Evolutionary conservation across 2,797 vertebrate species (phyloP).

Genomic region (Intellagama lesueurii): DNA sequence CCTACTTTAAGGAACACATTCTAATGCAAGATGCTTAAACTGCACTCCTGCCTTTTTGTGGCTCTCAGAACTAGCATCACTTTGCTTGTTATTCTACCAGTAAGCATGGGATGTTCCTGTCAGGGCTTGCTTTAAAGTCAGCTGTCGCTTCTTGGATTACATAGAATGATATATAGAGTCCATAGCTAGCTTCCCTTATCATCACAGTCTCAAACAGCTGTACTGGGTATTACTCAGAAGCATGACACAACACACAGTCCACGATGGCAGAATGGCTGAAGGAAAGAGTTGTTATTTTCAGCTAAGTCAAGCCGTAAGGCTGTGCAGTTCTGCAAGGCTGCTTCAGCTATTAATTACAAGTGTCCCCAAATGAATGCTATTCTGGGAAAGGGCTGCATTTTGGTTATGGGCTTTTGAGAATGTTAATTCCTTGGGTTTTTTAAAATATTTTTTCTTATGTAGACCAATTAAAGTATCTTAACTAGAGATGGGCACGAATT

Average conservation of each 20-base stretch:
- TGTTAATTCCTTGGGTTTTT: neutral
- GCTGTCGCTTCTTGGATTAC: constrained; percentile 31
- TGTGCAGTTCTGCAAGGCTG: accelerated
- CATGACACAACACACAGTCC: neutral
- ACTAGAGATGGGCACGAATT: no score
- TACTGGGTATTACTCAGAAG: neutral
- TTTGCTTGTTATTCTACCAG: constrained; percentile 30
- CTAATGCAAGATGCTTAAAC: neutral
- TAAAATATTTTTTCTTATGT: neutral
- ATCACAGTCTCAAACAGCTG: constrained; percentile 18
- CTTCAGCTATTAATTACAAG: neutral
- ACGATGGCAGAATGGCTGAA: neutral
- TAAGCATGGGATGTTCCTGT: neutral
- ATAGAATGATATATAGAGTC: accelerated
- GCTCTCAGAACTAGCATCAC: neutral
- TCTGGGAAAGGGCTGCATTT: neutral
- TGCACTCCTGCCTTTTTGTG: neutral
- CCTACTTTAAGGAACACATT: neutral
- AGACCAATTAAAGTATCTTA: neutral
- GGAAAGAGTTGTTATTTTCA: constrained; percentile 20
- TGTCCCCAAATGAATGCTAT: constrained; percentile 1
- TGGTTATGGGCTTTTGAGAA: neutral
- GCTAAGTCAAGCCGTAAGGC: accelerated
- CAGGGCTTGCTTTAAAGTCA: neutral
- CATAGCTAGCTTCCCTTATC: neutral